These are phyloP conservation scores for Cybosia mesomella DNA, from an alignment of 2,888 invertebrate genomes.

Conservation along the genomic window DNA sequence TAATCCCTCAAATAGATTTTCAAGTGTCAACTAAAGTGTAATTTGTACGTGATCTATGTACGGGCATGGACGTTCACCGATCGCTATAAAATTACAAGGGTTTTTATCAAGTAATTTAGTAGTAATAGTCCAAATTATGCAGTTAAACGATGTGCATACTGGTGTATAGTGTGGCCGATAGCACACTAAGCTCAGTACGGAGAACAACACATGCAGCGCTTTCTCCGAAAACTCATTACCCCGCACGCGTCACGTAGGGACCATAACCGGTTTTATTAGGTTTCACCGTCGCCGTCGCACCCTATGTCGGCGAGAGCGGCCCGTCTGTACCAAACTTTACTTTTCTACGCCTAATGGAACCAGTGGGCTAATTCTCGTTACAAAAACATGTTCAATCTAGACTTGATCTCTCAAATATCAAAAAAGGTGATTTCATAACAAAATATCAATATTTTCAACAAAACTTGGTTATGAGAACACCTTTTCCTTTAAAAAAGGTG, in stretches of 20 bases:
- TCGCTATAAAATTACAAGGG: constrained; percentile 28
- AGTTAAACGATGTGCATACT: constrained; percentile 35
- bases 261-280: constrained; percentile 84
- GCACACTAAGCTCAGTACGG: constrained; percentile 45
- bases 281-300: constrained; percentile 70
- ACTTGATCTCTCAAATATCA: too few relatives aligned
- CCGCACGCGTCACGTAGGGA: constrained; percentile 82
- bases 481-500: too few relatives aligned
- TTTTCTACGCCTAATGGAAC: constrained; percentile 46
- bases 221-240: constrained; percentile 85
- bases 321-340: constrained; percentile 65
- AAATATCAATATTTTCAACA: too few relatives aligned
- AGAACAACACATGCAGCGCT: constrained; percentile 68
- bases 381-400: too few relatives aligned
- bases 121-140: constrained; percentile 42
- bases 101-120: constrained; percentile 32
- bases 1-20: background rate
- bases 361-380: too few relatives aligned
- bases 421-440: too few relatives aligned
- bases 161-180: constrained; percentile 31
- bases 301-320: constrained; percentile 56
- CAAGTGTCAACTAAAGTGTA: background rate
- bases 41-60: background rate
- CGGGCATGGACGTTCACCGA: constrained; percentile 22
- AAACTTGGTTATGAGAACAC: too few relatives aligned